These are phyloP conservation scores for Echinops telfairi DNA, from an alignment of 2,113 vertebrate genomes.

Conservation along the genomic window DNA sequence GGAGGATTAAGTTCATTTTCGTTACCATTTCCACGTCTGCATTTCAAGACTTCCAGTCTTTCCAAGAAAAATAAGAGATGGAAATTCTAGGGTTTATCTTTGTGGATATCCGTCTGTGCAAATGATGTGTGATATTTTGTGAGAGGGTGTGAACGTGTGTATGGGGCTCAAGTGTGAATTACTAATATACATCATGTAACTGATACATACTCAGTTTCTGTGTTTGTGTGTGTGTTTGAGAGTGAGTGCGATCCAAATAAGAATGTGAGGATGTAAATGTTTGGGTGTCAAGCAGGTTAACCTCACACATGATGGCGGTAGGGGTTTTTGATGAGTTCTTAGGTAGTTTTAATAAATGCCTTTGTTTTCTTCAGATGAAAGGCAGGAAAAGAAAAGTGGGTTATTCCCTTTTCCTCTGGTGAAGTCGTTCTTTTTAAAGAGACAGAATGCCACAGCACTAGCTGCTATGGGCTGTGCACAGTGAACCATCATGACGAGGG, in stretches of 20 bases:
- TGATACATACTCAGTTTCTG: conserved; percentile 54
- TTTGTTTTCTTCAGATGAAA: conserved; percentile 64
- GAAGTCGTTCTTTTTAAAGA: conserved; percentile 72
- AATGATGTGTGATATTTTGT: conserved; percentile 85
- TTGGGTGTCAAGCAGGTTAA: conserved; percentile 82
- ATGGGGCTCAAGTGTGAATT: conserved; percentile 83
- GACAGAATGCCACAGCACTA: conserved; percentile 44
- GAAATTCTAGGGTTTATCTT: conserved; percentile 84
- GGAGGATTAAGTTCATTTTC: conserved; percentile 84
- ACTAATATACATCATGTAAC: conserved; percentile 80
- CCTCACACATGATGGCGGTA: conserved; percentile 66
- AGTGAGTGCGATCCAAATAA: conserved; percentile 76
- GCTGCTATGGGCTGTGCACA: conserved; percentile 18
- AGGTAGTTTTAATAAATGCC: conserved; percentile 70
- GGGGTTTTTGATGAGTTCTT: conserved; percentile 83
- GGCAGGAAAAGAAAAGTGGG: neutral
- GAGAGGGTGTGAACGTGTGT: conserved; percentile 83
- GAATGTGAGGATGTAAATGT: conserved; percentile 82
- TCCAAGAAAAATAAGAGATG: conserved; percentile 85
- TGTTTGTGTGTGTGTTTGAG: conserved; percentile 77
- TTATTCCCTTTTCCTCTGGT: conserved; percentile 76
- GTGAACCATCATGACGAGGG: conserved; percentile 2
- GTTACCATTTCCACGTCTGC: conserved; percentile 69
- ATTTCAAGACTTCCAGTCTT: conserved; percentile 79
- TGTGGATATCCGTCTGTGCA: conserved; percentile 83